phyloP scores from a whole-genome alignment of 2,888 invertebrate genomes.

The Pocota personata region DNA sequence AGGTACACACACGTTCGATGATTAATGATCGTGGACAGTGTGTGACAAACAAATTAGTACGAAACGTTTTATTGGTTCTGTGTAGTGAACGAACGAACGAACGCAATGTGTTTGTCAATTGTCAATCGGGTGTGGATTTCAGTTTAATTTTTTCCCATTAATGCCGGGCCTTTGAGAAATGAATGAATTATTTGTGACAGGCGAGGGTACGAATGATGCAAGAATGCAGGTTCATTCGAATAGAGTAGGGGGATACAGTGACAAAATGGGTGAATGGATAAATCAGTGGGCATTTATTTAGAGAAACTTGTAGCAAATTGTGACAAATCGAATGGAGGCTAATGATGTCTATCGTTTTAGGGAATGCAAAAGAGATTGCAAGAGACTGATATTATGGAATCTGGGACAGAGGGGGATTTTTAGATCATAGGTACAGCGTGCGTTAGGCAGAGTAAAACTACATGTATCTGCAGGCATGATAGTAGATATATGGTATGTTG shows the following conservation, averaged over 20 bases:
- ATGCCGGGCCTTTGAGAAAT: conserved; percentile 53
- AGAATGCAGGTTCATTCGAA: conserved; percentile 40
- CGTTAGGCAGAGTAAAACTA: no score
- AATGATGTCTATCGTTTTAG: conserved; percentile 11
- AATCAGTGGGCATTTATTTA: conserved; percentile 29
- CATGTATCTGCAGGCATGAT: no score
- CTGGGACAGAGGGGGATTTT: background rate
- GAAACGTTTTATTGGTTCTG: conserved; percentile 65
- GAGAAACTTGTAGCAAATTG: conserved; percentile 6
- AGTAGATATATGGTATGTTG: no score
- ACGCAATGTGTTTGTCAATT: conserved; percentile 55
- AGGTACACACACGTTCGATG: conserved; percentile 48
- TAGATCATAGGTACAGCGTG: background rate
- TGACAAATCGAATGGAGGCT: conserved; percentile 27
- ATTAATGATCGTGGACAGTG: conserved; percentile 65
- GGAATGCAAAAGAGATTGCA: conserved; percentile 20
- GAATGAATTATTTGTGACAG: conserved; percentile 67
- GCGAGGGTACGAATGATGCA: conserved; percentile 40
- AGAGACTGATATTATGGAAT: background rate
- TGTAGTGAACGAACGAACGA: conserved; percentile 20
- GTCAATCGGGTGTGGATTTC: conserved; percentile 69
- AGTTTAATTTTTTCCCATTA: conserved; percentile 63
- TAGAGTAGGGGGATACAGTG: background rate
- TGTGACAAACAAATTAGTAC: conserved; percentile 72
- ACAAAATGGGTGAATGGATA: conserved; percentile 18